Conservation (phyloP, 2,797 vertebrate genomes). For the Tangara arthus region DNA sequence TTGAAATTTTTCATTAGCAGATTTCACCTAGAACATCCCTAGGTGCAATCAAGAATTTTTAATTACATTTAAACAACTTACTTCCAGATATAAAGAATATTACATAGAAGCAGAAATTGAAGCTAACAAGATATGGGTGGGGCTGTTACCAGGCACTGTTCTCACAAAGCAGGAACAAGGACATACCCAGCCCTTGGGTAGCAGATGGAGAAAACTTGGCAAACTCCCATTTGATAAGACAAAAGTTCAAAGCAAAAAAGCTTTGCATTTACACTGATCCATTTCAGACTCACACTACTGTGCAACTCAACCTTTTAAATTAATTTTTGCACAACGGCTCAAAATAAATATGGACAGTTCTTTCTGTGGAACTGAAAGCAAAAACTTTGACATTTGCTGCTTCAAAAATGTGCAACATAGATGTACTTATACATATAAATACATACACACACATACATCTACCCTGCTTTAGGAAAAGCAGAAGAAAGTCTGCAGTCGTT, state of each 20-base stretch:
- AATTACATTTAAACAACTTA: not conserved
- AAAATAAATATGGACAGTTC: slow-evolving; percentile 6
- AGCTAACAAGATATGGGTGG: not conserved
- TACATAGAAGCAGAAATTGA: not conserved
- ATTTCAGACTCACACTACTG: not conserved
- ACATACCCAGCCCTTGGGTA: not conserved
- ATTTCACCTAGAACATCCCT: not conserved
- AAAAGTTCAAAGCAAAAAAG: not conserved
- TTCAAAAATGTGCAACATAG: not conserved
- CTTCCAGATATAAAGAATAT: not conserved
- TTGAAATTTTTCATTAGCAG: not conserved
- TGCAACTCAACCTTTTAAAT: slow-evolving; percentile 66
- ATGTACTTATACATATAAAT: not conserved
- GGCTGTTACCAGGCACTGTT: not conserved
- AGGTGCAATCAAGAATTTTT: not conserved
- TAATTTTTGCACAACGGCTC: slow-evolving; percentile 44
- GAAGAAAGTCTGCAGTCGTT: not conserved
- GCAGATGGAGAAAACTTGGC: not conserved
- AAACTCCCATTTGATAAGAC: not conserved
- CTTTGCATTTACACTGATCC: not conserved
- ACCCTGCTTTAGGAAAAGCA: not conserved
- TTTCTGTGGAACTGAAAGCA: not conserved
- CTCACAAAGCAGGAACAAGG: not conserved
- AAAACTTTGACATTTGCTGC: not conserved
- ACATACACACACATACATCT: not conserved